These are phyloP conservation scores for Calliphora vicina DNA, from an alignment of 1,140 invertebrate species.

Conservation along the genomic window DNA sequence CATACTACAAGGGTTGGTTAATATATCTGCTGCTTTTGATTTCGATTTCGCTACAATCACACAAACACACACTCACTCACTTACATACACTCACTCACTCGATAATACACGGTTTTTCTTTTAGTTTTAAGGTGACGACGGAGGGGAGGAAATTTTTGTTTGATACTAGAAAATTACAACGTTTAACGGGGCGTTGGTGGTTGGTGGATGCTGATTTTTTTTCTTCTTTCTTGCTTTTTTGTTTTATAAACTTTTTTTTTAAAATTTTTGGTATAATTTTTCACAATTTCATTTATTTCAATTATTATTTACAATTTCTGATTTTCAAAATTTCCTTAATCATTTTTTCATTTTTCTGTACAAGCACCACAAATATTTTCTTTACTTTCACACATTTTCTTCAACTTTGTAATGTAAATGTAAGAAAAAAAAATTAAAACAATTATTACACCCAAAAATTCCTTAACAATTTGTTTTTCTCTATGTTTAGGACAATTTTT, in stretches of 20 bases:
- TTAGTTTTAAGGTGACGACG: neutral
- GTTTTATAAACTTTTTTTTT: neutral
- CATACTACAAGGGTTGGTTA: slow-evolving; percentile 9
- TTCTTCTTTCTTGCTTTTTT: neutral
- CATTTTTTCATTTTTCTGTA: neutral
- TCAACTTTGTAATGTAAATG: neutral
- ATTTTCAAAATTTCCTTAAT: neutral
- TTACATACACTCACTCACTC: neutral
- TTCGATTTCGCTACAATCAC: slow-evolving; percentile 11
- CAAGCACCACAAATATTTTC: neutral
- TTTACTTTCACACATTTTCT: neutral
- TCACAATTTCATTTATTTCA: neutral
- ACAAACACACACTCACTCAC: neutral
- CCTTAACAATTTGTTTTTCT: slow-evolving; percentile 18
- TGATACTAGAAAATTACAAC: slow-evolving; percentile 28
- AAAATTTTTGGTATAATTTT: slow-evolving; percentile 7
- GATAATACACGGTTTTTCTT: slow-evolving; percentile 6
- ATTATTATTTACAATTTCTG: neutral
- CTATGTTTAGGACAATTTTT: neutral
- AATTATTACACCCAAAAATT: slow-evolving; percentile 28
- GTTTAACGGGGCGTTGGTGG: slow-evolving; percentile 31
- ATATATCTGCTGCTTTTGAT: slow-evolving; percentile 29
- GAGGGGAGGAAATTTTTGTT: neutral
- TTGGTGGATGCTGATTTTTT: slow-evolving; percentile 18
- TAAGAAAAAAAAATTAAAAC: neutral